Percentiles rank a stretch among this genome's conserved stretches.
Conservation (phyloP, 2,797 vertebrate genomes). For the Hemibagrus guttatus region DNA sequence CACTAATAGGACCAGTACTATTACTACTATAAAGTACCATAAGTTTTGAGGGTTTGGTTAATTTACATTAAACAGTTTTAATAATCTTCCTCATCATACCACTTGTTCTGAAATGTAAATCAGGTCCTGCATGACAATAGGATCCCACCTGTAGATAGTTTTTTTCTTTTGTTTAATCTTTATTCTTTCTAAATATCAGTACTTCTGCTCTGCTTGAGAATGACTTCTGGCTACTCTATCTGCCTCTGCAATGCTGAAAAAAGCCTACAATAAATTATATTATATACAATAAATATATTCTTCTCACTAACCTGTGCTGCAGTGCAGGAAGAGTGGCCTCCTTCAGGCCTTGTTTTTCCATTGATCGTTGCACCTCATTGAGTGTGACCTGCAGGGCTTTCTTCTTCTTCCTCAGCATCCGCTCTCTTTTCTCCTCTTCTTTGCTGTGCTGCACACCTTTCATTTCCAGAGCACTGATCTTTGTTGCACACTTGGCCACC, state of each 20-base stretch:
- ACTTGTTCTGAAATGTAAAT: neutral
- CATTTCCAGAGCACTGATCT: conserved; percentile 46
- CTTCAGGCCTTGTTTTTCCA: conserved; percentile 76
- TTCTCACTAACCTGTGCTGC: conserved; percentile 80
- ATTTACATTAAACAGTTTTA: neutral
- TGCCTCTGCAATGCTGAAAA: neutral
- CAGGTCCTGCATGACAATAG: neutral
- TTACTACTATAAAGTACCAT: too few species aligned
- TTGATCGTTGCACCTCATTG: conserved; percentile 72
- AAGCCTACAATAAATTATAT: neutral
- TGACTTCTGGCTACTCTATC: neutral
- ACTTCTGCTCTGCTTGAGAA: neutral
- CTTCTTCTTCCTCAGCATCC: conserved; percentile 66
- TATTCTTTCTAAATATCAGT: neutral
- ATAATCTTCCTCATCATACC: neutral
- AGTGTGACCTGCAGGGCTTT: conserved; percentile 71
- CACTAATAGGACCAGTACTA: neutral
- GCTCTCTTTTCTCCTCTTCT: conserved; percentile 55
- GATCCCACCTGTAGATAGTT: neutral
- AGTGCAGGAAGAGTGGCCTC: conserved; percentile 86
- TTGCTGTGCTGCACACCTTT: conserved; percentile 27
- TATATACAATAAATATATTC: too few species aligned
- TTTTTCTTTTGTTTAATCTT: neutral
- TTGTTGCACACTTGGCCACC: conserved; percentile 46
- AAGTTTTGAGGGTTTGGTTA: neutral